Conservation (phyloP, 2,113 vertebrate genomes). For the Cariama cristata region DNA sequence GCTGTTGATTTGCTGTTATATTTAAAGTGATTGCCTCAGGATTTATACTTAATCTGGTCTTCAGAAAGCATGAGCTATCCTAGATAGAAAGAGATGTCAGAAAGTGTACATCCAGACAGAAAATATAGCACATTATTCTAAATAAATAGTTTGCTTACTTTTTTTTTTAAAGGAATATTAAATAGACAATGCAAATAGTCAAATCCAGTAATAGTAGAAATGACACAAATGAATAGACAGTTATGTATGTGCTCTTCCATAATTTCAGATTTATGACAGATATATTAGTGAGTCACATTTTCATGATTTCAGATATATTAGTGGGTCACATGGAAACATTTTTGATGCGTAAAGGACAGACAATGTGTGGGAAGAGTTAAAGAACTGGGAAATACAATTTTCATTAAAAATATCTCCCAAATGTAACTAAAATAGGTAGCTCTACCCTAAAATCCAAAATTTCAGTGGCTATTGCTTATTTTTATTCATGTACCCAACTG, state of each 20-base stretch:
- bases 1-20: not conserved
- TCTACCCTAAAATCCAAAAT: not conserved
- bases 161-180: not conserved
- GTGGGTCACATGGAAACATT: not conserved
- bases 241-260: not conserved
- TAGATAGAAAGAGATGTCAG: not conserved
- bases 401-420: not conserved
- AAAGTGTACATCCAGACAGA: not conserved
- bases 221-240: accelerated
- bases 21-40: not conserved
- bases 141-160: not conserved
- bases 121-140: not conserved
- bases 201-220: not conserved
- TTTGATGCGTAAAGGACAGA: not conserved
- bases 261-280: not conserved
- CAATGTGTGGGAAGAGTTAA: not conserved
- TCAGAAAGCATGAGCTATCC: not conserved
- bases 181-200: not conserved
- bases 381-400: not conserved
- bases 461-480: not conserved
- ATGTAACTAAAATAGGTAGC: not conserved
- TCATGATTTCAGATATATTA: not conserved
- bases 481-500: not conserved
- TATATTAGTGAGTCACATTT: not conserved
- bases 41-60: not conserved